Evolutionary conservation across 2,797 vertebrate species (phyloP), one percentile per base, ranked within the genome.

Genomic region (Smutsia temminckii): DNA sequence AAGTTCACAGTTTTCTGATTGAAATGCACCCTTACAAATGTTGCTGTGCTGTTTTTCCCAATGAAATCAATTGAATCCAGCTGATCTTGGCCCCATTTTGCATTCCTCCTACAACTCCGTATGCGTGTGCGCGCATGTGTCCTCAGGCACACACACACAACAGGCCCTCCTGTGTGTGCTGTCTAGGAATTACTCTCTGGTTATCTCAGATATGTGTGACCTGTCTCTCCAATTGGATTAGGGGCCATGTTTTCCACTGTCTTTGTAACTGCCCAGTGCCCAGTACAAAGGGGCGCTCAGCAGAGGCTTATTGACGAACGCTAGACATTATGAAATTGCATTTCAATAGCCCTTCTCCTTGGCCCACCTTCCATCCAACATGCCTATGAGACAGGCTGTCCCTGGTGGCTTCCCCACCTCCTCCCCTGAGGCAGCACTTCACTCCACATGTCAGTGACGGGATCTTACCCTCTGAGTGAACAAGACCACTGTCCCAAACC

Each of bases 21-120:
- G 89, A 66, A 92, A 85, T 40, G 46, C 83, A 12, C 71, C 94
- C 71, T 63, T 71, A 42, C 57, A 59, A 77, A 74, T 51, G 77
- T 29, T 88, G 87, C 95, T 77, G 77, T 29, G 87, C 94, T 95
- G 88, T 93, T 78, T 78, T 89, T 61, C 79, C 89, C 80, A 14
- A 94, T 91, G 89, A 95, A 93, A 91, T 93, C 97, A 85, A 91
- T 68, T 23, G 64, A 90, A 93, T 84, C 59, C 17, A 68, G 88
- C 68, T 78, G 96, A 95, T 96, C 93, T 34, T 25, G 59, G 80
- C 74, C 85, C 57, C 7, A 0, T 18, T 96, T 80, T 94, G 91
- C 83, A 88, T 96, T 94, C 34, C 29, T 86, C 72, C 78, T 25
- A 14, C 53, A 84, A 63, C 78, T 42, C 21, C 12, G 8, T 25